Base-by-base conservation (phyloP, 2,113 vertebrate species). In the Cryptoleucopteryx plumbea region DNA sequence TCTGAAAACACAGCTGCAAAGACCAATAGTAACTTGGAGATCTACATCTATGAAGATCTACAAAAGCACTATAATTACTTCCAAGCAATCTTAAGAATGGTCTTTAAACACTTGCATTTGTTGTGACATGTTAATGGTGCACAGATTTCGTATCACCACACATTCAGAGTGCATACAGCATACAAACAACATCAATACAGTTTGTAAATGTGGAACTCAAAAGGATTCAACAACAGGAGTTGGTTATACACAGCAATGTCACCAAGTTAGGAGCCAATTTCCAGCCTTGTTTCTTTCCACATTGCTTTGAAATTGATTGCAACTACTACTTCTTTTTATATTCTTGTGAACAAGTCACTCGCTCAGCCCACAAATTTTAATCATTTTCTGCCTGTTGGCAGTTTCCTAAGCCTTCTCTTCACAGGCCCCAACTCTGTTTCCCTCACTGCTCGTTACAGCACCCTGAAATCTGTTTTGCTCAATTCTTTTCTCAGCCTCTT, bases 31-130 rank as follows among this genome's bases (percentile, higher is more conserved):
- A 81, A 92, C 86, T 63, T 12, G 14, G 77, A 71, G 34, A 45
- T 55, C 48, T 68, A 27, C 11, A 52, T 13, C 65, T 36, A 26
- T 5, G 9, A 42, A 43, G 27, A 74, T 53, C 85, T 61, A 14
- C 18, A 59, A 94, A 89, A 89, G 65, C 45, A 86, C 38, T 85
- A 61, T 45, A 93, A 91, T 92, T 88, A 91, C 75, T 87, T 72
- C 7, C 50, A 87, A 94, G 86, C 26, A 96, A 90, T 72, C 70
- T 58, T 56, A 86, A 94, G 86, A 79, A 71, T 32, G 11, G 43
- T 36, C 34, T 88, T 90, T 71, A 79, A 91, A 94, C 82, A 92
- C 15, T 66, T 88, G 79, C 74, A 61, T 92, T 94, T 94, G 74
- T 89, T 61, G 42, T 63, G 66, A 94, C 11, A 6, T 36, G 26